Percentiles rank a stretch among this genome's conserved stretches.
These are phyloP conservation scores for Mesembrinibis cayennensis DNA, from an alignment of 2,113 vertebrate genomes.

Conservation along the genomic window DNA sequence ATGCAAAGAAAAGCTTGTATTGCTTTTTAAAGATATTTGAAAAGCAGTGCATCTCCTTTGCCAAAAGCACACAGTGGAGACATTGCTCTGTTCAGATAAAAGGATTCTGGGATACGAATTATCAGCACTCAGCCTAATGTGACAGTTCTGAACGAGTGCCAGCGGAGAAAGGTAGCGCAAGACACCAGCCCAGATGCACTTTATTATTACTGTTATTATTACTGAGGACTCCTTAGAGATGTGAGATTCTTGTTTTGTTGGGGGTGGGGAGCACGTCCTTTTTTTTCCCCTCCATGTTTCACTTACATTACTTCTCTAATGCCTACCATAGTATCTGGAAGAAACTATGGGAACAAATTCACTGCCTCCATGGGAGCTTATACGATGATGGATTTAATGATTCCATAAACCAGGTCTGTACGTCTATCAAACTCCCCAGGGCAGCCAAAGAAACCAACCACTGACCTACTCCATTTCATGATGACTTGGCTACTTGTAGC, in stretches of 20 bases:
- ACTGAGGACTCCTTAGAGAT: conserved; percentile 69
- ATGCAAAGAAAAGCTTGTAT: conserved; percentile 49
- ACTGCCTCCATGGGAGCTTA: background rate
- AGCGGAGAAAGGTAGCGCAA: conserved; percentile 64
- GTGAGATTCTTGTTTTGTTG: background rate
- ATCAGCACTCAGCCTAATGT: conserved; percentile 59
- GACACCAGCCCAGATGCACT: conserved; percentile 69
- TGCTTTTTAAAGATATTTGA: conserved; percentile 66
- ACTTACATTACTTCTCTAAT: conserved; percentile 12
- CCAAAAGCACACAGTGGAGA: conserved; percentile 56
- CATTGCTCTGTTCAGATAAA: conserved; percentile 66
- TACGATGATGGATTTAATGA: background rate
- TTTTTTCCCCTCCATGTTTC: background rate
- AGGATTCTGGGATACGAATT: conserved; percentile 72
- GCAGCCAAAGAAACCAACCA: background rate
- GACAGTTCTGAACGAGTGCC: conserved; percentile 73
- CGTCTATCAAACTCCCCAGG: background rate
- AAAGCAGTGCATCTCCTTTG: conserved; percentile 66
- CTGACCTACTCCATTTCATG: background rate
- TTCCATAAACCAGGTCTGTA: background rate
- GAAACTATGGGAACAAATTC: conserved; percentile 4
- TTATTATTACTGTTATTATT: conserved; percentile 71
- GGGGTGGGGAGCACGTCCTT: background rate
- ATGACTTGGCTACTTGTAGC: conserved; percentile 8
- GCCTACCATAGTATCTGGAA: background rate